These are phyloP conservation scores for Cygnus olor DNA, from an alignment of 2,797 vertebrate species.

Conservation along the genomic window DNA sequence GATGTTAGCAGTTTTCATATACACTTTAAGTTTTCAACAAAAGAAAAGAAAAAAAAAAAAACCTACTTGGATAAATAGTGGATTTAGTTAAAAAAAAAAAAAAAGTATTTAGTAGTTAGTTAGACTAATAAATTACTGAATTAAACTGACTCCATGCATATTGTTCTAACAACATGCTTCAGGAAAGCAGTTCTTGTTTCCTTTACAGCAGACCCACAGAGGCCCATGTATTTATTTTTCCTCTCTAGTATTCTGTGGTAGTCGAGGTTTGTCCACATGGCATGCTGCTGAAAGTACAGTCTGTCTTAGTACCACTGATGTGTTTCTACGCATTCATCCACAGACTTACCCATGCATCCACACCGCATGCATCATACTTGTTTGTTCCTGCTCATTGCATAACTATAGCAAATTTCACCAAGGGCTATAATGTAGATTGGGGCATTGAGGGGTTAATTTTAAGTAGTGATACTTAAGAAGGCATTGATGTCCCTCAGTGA, in stretches of 20 bases:
- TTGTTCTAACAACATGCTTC: neutral
- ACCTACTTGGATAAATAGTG: neutral
- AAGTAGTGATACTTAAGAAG: neutral
- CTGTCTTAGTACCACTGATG: fast-evolving
- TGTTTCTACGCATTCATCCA: neutral
- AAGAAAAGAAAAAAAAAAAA: neutral
- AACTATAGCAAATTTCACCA: neutral
- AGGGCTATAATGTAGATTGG: neutral
- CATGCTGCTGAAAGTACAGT: neutral
- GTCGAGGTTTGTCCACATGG: neutral
- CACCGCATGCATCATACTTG: neutral
- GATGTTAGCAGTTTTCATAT: neutral
- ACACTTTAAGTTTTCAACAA: neutral
- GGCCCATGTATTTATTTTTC: neutral
- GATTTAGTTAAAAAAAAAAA: neutral
- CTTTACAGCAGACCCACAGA: neutral
- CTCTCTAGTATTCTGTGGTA: neutral
- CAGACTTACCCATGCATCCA: neutral
- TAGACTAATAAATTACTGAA: neutral
- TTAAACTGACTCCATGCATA: neutral
- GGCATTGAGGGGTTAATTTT: neutral
- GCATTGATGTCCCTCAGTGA: neutral
- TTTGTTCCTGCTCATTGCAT: neutral
- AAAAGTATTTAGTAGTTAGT: no score
- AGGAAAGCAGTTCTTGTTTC: neutral